Evolutionary conservation across 2,888 invertebrate species (phyloP).

Genomic region (Aproaerema taeniolella): DNA sequence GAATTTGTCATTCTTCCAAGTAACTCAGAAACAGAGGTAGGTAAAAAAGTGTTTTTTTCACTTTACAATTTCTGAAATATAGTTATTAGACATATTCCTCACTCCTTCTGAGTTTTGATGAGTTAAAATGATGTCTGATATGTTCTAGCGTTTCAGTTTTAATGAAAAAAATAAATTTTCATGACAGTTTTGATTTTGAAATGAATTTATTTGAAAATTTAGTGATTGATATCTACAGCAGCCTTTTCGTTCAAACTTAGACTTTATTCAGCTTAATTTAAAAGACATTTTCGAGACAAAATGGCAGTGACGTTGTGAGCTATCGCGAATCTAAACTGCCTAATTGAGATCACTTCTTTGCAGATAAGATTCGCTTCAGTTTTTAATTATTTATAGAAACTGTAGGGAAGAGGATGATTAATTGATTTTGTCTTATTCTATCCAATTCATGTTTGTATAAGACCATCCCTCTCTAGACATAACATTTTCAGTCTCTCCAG

Average conservation of each 20-base stretch:
- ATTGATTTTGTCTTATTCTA: background rate
- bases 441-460: background rate
- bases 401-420: background rate
- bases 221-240: constrained; percentile 23
- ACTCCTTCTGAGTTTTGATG: too few relatives aligned
- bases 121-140: too few relatives aligned
- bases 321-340: constrained; percentile 34
- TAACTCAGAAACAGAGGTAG: too few relatives aligned
- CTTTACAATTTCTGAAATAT: too few relatives aligned
- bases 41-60: too few relatives aligned
- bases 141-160: too few relatives aligned
- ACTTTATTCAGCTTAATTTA: constrained; percentile 29
- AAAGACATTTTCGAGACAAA: constrained; percentile 41
- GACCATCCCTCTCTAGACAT: background rate
- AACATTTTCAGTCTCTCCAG: too few relatives aligned
- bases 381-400: background rate
- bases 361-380: constrained; percentile 34
- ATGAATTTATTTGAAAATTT: constrained; percentile 1
- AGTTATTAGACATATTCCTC: too few relatives aligned
- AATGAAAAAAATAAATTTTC: too few relatives aligned
- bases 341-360: constrained; percentile 67
- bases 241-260: constrained; percentile 32
- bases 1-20: too few relatives aligned
- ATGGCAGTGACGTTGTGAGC: constrained; percentile 50
- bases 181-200: too few relatives aligned